These are phyloP conservation scores for Scatophagus argus DNA, from an alignment of 2,113 vertebrate species.

Conservation along the genomic window DNA sequence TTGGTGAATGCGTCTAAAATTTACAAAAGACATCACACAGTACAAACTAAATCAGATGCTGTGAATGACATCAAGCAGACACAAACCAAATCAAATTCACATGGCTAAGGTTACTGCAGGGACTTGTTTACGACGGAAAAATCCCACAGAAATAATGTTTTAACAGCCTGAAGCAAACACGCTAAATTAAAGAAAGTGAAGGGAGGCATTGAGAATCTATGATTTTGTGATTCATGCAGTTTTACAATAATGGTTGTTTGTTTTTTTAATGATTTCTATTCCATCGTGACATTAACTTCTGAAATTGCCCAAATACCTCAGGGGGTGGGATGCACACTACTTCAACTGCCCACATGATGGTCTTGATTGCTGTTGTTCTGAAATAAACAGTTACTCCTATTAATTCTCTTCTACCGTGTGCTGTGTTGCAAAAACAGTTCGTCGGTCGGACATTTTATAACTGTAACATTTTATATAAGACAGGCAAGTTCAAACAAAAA, in stretches of 20 bases:
- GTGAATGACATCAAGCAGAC: not conserved
- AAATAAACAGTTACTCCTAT: slow-evolving; percentile 16
- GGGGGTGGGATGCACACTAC: not conserved
- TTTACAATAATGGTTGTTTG: not conserved
- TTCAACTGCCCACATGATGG: not conserved
- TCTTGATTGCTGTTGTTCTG: not conserved
- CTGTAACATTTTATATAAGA: too few species aligned
- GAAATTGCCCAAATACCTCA: not conserved
- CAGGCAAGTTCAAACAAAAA: not conserved
- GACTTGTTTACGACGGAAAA: too few species aligned
- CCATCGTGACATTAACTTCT: not conserved
- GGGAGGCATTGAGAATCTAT: not conserved
- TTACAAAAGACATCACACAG: not conserved
- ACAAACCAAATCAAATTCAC: not conserved
- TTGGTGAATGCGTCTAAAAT: not conserved
- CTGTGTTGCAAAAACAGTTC: not conserved
- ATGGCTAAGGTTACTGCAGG: too few species aligned
- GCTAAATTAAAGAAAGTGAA: not conserved
- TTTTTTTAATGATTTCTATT: not conserved
- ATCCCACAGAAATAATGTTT: not conserved
- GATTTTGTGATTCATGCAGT: not conserved
- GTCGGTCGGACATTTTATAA: too few species aligned
- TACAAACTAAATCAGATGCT: not conserved
- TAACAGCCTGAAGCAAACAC: not conserved
- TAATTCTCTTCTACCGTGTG: not conserved